A percentile compares a stretch with the other conserved stretches of the same genome.
These are phyloP conservation scores for Phalloptychus januarius DNA, from an alignment of 2,797 vertebrate species.

Conservation along the genomic window DNA sequence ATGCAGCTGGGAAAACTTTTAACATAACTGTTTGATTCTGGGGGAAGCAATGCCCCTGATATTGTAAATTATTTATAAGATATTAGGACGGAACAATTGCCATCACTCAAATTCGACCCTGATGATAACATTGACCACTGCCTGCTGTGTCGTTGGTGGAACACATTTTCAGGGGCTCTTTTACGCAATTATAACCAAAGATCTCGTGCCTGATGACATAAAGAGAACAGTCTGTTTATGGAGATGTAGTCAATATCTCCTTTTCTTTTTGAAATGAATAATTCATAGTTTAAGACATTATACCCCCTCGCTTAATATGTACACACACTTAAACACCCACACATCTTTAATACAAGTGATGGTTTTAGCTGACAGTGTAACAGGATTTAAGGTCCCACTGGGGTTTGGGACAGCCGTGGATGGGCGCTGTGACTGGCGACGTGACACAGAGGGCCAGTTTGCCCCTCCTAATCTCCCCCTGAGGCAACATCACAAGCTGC, in stretches of 20 bases:
- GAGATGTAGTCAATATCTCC: slow-evolving; percentile 86
- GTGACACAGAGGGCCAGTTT: slow-evolving; percentile 79
- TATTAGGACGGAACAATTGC: slow-evolving; percentile 80
- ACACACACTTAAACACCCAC: slow-evolving; percentile 82
- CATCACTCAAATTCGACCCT: slow-evolving; percentile 76
- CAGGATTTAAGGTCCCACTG: slow-evolving; percentile 86
- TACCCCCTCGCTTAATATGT: slow-evolving; percentile 81
- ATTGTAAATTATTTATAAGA: slow-evolving; percentile 83
- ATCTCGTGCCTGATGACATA: slow-evolving; percentile 83
- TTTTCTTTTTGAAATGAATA: slow-evolving; percentile 84
- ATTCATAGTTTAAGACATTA: slow-evolving; percentile 85
- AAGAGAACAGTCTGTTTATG: slow-evolving; percentile 85
- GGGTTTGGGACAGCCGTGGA: slow-evolving; percentile 77
- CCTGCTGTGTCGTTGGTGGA: slow-evolving; percentile 74
- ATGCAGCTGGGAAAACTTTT: slow-evolving; percentile 71
- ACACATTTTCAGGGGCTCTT: slow-evolving; percentile 77
- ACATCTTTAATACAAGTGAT: slow-evolving; percentile 83
- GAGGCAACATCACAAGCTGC: slow-evolving; percentile 80
- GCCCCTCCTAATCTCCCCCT: slow-evolving; percentile 82
- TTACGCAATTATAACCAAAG: slow-evolving; percentile 78
- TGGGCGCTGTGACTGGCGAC: slow-evolving; percentile 82
- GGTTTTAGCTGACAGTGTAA: slow-evolving; percentile 85
- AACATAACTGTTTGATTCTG: slow-evolving; percentile 53
- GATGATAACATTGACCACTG: slow-evolving; percentile 72
- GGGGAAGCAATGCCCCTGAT: slow-evolving; percentile 49